Percentiles rank a stretch among this genome's conserved stretches.
Conservation (phyloP, 2,113 vertebrate species). For the Copsychus sechellarum region DNA sequence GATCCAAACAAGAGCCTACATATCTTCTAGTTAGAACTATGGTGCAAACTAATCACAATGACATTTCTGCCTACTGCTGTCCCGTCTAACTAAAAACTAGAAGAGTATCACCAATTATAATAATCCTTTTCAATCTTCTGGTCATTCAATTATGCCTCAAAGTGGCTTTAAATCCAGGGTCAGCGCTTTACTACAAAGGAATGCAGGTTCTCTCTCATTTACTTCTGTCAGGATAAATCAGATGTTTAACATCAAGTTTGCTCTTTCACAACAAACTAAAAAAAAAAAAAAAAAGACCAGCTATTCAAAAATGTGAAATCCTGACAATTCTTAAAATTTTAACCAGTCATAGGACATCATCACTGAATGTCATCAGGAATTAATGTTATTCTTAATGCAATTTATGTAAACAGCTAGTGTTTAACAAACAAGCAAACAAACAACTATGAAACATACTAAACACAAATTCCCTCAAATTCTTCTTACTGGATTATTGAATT, state of each 20-base stretch:
- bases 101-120: conserved; percentile 3
- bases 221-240: conserved; percentile 20
- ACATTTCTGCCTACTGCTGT: conserved; percentile 35
- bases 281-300: neutral
- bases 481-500: neutral
- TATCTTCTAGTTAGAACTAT: neutral
- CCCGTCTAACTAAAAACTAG: neutral
- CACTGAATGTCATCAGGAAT: neutral
- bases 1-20: conserved; percentile 24
- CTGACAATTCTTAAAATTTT: neutral
- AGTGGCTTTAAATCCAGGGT: neutral
- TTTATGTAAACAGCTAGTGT: neutral
- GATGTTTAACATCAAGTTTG: neutral
- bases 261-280: neutral
- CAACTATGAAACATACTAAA: neutral
- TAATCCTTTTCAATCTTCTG: conserved; percentile 7
- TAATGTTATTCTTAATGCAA: neutral
- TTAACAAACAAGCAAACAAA: neutral
- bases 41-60: conserved; percentile 8
- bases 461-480: neutral
- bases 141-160: conserved; percentile 11
- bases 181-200: conserved; percentile 21
- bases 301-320: neutral
- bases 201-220: neutral
- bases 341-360: neutral